Conservation (phyloP, 2,113 vertebrate genomes). For the Forbesichthys papilliferus region DNA sequence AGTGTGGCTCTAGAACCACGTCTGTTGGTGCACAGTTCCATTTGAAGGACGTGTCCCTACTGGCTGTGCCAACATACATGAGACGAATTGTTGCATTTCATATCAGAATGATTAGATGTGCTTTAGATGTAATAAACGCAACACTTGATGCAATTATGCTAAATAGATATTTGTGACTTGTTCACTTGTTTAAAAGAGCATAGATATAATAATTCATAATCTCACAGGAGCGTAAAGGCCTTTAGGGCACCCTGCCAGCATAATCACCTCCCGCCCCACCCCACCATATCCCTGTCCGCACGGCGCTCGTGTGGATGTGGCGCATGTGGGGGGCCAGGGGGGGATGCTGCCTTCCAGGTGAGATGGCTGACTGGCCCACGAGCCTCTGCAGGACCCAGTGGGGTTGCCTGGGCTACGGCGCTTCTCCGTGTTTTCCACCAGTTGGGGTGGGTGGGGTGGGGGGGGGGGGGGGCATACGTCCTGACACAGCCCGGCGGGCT, state of each 20-base stretch:
- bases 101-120: too few species aligned
- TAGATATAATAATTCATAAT: too few species aligned
- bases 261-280: slow-evolving; percentile 67
- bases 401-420: neutral
- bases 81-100: slow-evolving; percentile 1
- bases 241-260: slow-evolving; percentile 76
- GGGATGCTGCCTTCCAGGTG: slow-evolving; percentile 61
- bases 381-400: slow-evolving; percentile 59
- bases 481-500: slow-evolving; percentile 38
- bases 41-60: too few species aligned
- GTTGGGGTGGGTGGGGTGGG: slow-evolving; percentile 14
- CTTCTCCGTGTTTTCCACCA: slow-evolving; percentile 51
- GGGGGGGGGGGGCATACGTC: slow-evolving; percentile 58
- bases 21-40: too few species aligned
- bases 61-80: too few species aligned
- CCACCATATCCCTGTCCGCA: slow-evolving; percentile 80
- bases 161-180: too few species aligned
- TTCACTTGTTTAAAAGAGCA: too few species aligned
- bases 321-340: slow-evolving; percentile 65
- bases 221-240: slow-evolving; percentile 63
- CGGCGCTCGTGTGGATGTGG: slow-evolving; percentile 66
- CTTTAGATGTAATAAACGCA: too few species aligned
- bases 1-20: too few species aligned
- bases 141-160: too few species aligned
- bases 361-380: slow-evolving; percentile 74